phyloP scores from a whole-genome alignment of 2,797 vertebrate species.

The Philypnodon macrostomus region DNA sequence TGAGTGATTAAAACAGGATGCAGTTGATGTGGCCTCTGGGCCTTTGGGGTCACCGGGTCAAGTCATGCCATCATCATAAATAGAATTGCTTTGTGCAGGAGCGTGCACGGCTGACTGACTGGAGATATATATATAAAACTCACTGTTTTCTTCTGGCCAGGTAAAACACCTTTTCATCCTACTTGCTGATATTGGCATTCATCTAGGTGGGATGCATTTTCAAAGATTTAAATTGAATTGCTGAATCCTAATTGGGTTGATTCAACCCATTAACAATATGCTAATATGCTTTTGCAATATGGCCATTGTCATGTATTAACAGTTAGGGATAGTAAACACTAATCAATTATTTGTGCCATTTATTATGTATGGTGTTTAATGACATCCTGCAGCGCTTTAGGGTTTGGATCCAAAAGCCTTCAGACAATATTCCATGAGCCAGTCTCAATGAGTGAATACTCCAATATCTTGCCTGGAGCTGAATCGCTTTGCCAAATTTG shows the following conservation, averaged over 20 bases:
- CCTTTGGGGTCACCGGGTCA: constrained; percentile 41
- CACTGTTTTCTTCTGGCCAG: too few relatives aligned
- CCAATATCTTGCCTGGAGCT: background rate
- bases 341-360: background rate
- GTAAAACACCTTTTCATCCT: too few relatives aligned
- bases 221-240: too few relatives aligned
- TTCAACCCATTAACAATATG: background rate
- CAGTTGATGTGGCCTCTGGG: constrained; percentile 18
- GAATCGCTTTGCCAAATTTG: background rate
- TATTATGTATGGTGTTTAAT: constrained; percentile 1
- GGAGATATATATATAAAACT: too few relatives aligned
- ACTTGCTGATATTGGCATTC: too few relatives aligned
- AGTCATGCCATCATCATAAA: constrained; percentile 18
- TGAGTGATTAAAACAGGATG: constrained; percentile 43
- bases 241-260: too few relatives aligned
- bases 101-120: constrained; percentile 23
- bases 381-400: background rate
- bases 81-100: constrained; percentile 32
- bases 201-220: too few relatives aligned
- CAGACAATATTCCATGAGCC: constrained; percentile 14
- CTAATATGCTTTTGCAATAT: too few relatives aligned
- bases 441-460: too few relatives aligned
- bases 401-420: constrained; percentile 14
- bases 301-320: background rate
- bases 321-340: background rate